phyloP scores from a whole-genome alignment of 2,797 vertebrate species.

The Coregonus sp. region DNA sequence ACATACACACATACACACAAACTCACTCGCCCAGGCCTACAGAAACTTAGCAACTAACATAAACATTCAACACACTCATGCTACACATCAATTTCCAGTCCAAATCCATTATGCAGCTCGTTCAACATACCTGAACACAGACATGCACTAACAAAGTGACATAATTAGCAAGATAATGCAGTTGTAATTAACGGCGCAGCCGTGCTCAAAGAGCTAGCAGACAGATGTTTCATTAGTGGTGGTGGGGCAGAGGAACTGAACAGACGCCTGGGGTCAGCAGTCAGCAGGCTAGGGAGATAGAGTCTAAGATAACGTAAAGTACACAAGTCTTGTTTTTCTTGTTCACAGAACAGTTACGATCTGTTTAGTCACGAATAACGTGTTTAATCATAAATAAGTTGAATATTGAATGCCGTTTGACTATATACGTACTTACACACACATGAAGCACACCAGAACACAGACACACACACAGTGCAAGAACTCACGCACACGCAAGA shows the following conservation, averaged over 20 bases:
- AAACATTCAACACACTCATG: too few species aligned
- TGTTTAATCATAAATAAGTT: background rate
- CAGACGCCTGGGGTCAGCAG: slow-evolving; percentile 63
- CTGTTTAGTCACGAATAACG: background rate
- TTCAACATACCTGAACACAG: background rate
- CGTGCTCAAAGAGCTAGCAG: slow-evolving; percentile 54
- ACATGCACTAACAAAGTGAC: slow-evolving; percentile 54
- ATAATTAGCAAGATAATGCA: slow-evolving; percentile 66
- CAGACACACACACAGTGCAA: slow-evolving; percentile 2
- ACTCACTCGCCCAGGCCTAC: slow-evolving; percentile 9
- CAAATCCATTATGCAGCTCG: too few species aligned
- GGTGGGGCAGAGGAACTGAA: slow-evolving; percentile 60
- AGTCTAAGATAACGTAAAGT: slow-evolving; percentile 49
- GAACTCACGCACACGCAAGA: slow-evolving; percentile 16
- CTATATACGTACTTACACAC: background rate
- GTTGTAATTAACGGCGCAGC: slow-evolving; percentile 60
- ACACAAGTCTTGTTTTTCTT: slow-evolving; percentile 39
- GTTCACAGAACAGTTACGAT: background rate
- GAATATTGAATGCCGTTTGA: background rate
- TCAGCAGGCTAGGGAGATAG: slow-evolving; percentile 57
- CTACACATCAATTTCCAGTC: too few species aligned
- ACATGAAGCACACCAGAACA: background rate
- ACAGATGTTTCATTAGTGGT: slow-evolving; percentile 71
- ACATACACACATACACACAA: too few species aligned
- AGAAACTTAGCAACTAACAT: slow-evolving; percentile 23